A percentile compares a stretch with the other conserved stretches of the same genome.
Evolutionary conservation across 2,888 invertebrate genomes (phyloP).

Genomic region (Crocallis elinguaria): DNA sequence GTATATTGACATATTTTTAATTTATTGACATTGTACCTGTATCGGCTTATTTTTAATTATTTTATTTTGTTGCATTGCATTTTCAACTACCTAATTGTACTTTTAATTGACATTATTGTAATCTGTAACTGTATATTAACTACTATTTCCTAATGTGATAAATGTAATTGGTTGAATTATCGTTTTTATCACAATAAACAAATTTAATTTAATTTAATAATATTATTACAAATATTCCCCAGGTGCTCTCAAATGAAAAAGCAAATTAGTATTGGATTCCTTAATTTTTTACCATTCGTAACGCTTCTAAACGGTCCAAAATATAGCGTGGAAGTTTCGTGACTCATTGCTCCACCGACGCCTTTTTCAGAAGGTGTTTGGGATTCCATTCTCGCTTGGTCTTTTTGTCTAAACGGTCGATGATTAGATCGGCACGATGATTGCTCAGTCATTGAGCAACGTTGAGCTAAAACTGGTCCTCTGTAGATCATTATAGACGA

Average conservation of each 20-base stretch:
- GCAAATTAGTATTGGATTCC: conserved; percentile 20
- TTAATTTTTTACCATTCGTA: conserved; percentile 40
- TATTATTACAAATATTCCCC: too few species aligned
- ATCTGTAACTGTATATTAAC: too few species aligned
- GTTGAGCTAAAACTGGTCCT: conserved; percentile 7
- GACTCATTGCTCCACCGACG: conserved; percentile 55
- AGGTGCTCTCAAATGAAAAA: neutral
- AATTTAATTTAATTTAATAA: too few species aligned
- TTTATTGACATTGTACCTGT: too few species aligned
- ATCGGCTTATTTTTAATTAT: too few species aligned
- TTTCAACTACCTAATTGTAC: too few species aligned
- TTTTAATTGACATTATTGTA: too few species aligned
- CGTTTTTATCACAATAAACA: too few species aligned
- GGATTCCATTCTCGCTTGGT: conserved; percentile 53
- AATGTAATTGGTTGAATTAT: too few species aligned
- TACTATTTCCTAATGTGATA: too few species aligned
- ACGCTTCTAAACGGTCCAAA: conserved; percentile 36
- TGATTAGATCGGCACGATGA: conserved; percentile 35
- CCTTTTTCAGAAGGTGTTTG: conserved; percentile 63
- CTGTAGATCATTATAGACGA: neutral
- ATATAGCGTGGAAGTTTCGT: conserved; percentile 59
- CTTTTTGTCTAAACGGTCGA: conserved; percentile 46
- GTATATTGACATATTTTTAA: too few species aligned
- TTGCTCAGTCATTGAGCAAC: conserved; percentile 20
- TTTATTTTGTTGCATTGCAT: too few species aligned